Conservation (phyloP, 2,888 invertebrate species). For the Metopia argyrocephala region DNA sequence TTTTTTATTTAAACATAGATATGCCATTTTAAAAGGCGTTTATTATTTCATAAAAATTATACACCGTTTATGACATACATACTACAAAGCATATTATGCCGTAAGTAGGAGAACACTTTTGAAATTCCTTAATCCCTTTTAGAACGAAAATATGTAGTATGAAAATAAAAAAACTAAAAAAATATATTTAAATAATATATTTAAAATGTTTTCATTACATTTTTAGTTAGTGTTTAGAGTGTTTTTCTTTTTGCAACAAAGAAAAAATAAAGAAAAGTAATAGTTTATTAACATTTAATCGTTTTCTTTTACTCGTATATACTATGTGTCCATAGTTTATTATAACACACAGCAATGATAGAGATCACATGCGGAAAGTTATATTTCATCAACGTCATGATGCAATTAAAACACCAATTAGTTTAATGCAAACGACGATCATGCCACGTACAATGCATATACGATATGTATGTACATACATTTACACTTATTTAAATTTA, state of each 20-base stretch:
- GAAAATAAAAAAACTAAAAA: background rate
- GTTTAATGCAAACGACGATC: conserved; percentile 64
- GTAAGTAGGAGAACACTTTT: background rate
- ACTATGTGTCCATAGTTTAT: background rate
- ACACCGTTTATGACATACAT: too few species aligned
- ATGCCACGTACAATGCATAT: conserved; percentile 54
- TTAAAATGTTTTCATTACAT: too few species aligned
- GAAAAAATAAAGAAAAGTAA: background rate
- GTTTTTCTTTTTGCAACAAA: background rate
- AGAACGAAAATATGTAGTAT: background rate
- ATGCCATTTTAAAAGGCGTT: too few species aligned
- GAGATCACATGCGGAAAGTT: conserved; percentile 58
- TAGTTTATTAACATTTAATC: conserved; percentile 36
- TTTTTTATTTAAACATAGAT: too few species aligned
- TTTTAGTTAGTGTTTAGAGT: too few species aligned
- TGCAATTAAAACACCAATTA: conserved; percentile 65
- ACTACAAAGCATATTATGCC: too few species aligned
- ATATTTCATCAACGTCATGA: conserved; percentile 62
- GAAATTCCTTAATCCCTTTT: background rate
- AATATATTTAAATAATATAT: too few species aligned
- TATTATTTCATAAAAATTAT: too few species aligned
- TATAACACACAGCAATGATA: background rate
- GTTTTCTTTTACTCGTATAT: conserved; percentile 7
- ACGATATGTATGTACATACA: too few species aligned
- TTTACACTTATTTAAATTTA: too few species aligned